Base-by-base conservation (phyloP, 2,113 vertebrate species). In the Trematomus loennbergii region DNA sequence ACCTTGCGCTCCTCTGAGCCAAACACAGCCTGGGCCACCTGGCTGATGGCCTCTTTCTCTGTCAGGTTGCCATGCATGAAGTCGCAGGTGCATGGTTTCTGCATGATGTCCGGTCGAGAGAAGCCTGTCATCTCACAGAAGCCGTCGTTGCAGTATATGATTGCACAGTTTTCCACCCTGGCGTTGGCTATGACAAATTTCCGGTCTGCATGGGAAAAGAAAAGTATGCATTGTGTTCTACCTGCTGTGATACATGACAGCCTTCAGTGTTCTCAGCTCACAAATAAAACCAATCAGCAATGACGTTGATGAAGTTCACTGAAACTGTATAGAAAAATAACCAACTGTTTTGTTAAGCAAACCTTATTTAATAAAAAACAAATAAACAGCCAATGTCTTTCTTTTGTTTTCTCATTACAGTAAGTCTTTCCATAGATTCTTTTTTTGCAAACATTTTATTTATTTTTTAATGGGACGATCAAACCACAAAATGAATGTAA, bases 111-210 rank as follows among this genome's bases (percentile, higher is more conserved):
- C 68, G 97, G 94, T 90, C 98, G 96, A 67, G 98, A 99, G 95
- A 97, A 99, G 69, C 98, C 98, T 0, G 97, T 99, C 98, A 99
- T 98, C 95, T 99, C 98, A 74, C 98, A 99, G 94, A 99, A 99
- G 72, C 96, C 97, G 74, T 99, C 98, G 65, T 99, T 99, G 95
- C 98, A 99, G 94, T 99, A 99, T 89, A 99, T 99, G 92, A 99
- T 99, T 12, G 98, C 98, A 94, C 98, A 99, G 81, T 99, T 99
- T 94, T 98, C 95, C 73, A 98, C 98, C 90, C 98, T 96, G 79
- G 98, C 98, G 92, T 99, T 99, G 94, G 98, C 98, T 94, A 99
- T 99, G 84, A 99, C 95, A 95, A 99, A 99, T 96, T 98, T 99
- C 93, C 97, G 97, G 95, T 99, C 98, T 99, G 94, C 87, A 84